A percentile compares a stretch with the other conserved stretches of the same genome.
Evolutionary conservation across 1,140 invertebrate species (phyloP).

Genomic region (Brachionus sp.): DNA sequence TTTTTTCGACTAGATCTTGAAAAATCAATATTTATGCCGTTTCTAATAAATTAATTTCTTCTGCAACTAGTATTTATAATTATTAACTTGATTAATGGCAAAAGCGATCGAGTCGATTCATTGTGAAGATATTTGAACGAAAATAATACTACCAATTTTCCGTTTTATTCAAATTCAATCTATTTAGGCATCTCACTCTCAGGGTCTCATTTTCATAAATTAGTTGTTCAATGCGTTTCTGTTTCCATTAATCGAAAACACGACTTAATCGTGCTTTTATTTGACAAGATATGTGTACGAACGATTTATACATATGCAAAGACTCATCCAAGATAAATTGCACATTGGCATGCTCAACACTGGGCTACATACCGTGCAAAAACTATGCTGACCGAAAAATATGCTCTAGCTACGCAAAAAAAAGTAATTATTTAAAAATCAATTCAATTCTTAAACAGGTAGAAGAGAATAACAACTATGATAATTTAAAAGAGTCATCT

Average conservation of each 20-base stretch:
- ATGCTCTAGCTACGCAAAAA: constrained; percentile 1
- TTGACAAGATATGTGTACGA: constrained; percentile 44
- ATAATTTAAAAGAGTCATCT: constrained; percentile 21
- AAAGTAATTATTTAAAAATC: constrained; percentile 32
- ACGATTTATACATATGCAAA: constrained; percentile 42
- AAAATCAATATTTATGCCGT: constrained; percentile 46
- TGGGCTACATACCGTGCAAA: constrained; percentile 44
- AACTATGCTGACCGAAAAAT: constrained; percentile 33
- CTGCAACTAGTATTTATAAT: background rate
- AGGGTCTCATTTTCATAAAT: constrained; percentile 24
- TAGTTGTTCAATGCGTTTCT: constrained; percentile 17
- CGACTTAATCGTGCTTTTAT: background rate
- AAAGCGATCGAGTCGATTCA: background rate
- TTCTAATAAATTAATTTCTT: constrained; percentile 46
- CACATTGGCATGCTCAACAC: constrained; percentile 29
- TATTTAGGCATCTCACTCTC: background rate
- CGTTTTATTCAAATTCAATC: background rate
- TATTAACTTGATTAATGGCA: constrained; percentile 42
- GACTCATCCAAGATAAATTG: constrained; percentile 41
- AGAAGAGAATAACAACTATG: background rate
- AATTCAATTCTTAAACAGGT: background rate
- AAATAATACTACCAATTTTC: constrained; percentile 3
- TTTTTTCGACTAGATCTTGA: constrained; percentile 14
- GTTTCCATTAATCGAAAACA: background rate
- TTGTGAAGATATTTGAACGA: background rate